Percentiles rank a stretch among this genome's conserved stretches.
Evolutionary conservation across 2,797 vertebrate species (phyloP).

Genomic region (Enteromius unitaeniatus): DNA sequence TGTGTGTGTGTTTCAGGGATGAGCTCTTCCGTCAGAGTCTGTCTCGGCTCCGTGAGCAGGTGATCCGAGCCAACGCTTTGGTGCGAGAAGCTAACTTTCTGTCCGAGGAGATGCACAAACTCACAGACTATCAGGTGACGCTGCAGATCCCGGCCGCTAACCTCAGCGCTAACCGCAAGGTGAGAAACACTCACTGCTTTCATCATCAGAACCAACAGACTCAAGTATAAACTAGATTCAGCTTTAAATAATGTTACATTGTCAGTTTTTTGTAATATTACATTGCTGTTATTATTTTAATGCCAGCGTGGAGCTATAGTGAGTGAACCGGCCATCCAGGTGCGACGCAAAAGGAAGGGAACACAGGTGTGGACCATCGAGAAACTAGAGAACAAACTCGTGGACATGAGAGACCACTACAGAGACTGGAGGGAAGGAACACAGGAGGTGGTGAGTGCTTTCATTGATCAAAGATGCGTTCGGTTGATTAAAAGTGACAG

Average conservation of each 20-base stretch:
- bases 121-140: constrained; percentile 97
- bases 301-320: constrained; percentile 92
- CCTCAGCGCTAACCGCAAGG: constrained; percentile 98
- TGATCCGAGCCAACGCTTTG: constrained; percentile 94
- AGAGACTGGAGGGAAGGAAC: constrained; percentile 93
- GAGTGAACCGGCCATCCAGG: constrained; percentile 97
- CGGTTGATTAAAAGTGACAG: neutral
- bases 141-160: constrained; percentile 97
- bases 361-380: constrained; percentile 98
- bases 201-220: no score
- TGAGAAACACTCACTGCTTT: constrained; percentile 65
- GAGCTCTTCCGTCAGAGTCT: constrained; percentile 96
- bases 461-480: neutral
- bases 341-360: constrained; percentile 89
- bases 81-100: constrained; percentile 97
- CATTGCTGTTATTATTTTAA: neutral
- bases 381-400: constrained; percentile 96
- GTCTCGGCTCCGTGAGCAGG: constrained; percentile 93
- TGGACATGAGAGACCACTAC: constrained; percentile 98
- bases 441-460: constrained; percentile 78
- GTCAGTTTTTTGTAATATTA: neutral
- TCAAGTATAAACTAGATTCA: no score
- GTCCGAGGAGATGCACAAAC: constrained; percentile 93
- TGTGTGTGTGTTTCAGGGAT: constrained; percentile 79
- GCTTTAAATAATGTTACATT: no score